Percentiles rank a stretch among this genome's conserved stretches.
phyloP scores from a whole-genome alignment of 2,888 invertebrate species.

The Chirona hameri region DNA sequence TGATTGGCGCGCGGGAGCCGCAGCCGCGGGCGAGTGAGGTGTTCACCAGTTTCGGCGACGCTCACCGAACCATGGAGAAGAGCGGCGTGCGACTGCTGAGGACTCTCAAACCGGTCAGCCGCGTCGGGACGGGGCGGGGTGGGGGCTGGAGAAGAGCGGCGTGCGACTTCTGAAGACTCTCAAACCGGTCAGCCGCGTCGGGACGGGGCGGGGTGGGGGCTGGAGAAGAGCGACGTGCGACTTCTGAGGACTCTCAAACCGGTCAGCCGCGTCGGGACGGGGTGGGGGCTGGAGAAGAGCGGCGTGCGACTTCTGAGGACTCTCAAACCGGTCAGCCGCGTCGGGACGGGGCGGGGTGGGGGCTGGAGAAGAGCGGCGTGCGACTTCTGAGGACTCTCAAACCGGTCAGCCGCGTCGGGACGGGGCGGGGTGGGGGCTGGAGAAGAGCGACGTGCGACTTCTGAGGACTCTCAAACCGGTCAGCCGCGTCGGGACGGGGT shows the following conservation, averaged over 20 bases:
- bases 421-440: too few species aligned
- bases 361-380: slow-evolving; percentile 87
- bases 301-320: slow-evolving; percentile 85
- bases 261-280: slow-evolving; percentile 49
- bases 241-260: slow-evolving; percentile 90
- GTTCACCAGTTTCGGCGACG: slow-evolving; percentile 89
- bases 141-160: slow-evolving; percentile 68
- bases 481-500: slow-evolving; percentile 32
- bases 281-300: slow-evolving; percentile 77
- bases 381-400: slow-evolving; percentile 84
- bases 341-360: too few species aligned
- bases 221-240: slow-evolving; percentile 84
- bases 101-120: slow-evolving; percentile 75
- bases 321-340: slow-evolving; percentile 70
- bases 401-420: slow-evolving; percentile 58
- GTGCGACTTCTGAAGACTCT: slow-evolving; percentile 82
- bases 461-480: slow-evolving; percentile 88
- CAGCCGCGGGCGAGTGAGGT: slow-evolving; percentile 93
- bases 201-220: too few species aligned
- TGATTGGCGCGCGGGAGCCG: slow-evolving; percentile 92
- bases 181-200: slow-evolving; percentile 65
- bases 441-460: slow-evolving; percentile 83
- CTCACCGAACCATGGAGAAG: slow-evolving; percentile 87
- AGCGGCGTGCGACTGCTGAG: slow-evolving; percentile 85
- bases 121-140: too few species aligned